Evolutionary conservation across 1,140 invertebrate species (phyloP).

Genomic region (Drosophila guanche): DNA sequence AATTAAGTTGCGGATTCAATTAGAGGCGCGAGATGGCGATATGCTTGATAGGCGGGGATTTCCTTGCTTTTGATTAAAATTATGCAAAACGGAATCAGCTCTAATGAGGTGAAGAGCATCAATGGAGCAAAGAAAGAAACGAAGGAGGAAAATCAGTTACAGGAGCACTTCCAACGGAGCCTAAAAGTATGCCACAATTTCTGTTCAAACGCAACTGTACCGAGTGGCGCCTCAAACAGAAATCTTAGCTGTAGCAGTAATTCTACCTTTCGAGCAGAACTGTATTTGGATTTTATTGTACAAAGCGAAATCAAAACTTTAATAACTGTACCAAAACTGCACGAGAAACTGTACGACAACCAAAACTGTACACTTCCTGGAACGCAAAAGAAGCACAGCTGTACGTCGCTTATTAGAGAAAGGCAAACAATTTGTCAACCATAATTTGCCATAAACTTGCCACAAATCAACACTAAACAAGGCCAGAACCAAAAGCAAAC

Average conservation of each 20-base stretch:
- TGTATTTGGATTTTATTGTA: no score
- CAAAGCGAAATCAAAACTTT: no score
- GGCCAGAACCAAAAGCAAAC: constrained; percentile 1
- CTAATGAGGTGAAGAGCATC: neutral
- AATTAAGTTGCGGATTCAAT: constrained; percentile 64
- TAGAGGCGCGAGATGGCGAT: constrained; percentile 30
- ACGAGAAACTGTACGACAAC: no score
- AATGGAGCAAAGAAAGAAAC: neutral
- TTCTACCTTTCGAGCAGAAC: no score
- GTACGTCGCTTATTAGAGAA: constrained; percentile 24
- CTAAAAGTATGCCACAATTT: neutral
- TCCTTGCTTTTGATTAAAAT: constrained; percentile 27
- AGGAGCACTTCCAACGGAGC: neutral
- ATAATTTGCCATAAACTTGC: constrained; percentile 43
- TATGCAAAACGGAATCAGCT: constrained; percentile 21
- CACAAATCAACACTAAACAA: constrained; percentile 54
- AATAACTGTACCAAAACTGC: no score
- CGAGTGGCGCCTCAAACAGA: neutral
- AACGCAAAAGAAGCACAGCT: no score
- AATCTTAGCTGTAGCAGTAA: neutral
- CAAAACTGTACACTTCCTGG: no score
- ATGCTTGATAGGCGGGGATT: constrained; percentile 22
- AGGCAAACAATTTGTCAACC: constrained; percentile 43
- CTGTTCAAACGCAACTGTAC: neutral
- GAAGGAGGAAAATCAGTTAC: neutral